phyloP scores from a whole-genome alignment of 2,797 vertebrate species.

The Sebastes jordani region DNA sequence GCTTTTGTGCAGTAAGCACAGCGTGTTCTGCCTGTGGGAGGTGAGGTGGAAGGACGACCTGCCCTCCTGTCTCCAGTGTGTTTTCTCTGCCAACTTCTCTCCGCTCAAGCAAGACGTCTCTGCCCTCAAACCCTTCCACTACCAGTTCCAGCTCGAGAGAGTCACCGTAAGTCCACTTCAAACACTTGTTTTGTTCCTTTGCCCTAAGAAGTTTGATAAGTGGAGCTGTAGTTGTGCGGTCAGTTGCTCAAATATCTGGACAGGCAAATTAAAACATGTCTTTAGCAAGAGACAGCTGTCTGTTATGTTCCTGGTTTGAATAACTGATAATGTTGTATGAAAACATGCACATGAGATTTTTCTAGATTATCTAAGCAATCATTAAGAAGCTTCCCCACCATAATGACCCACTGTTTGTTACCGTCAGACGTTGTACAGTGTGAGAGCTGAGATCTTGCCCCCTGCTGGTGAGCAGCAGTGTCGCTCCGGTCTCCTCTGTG shows the following conservation, averaged over 20 bases:
- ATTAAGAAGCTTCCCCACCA: too few relatives aligned
- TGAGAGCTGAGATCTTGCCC: constrained; percentile 89
- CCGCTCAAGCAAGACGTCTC: constrained; percentile 81
- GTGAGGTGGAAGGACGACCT: constrained; percentile 87
- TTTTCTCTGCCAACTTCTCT: constrained; percentile 89
- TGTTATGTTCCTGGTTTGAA: background rate
- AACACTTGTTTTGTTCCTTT: background rate
- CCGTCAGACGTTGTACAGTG: constrained; percentile 90
- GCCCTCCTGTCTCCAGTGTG: constrained; percentile 86
- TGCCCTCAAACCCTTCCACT: constrained; percentile 89
- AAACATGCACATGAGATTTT: background rate
- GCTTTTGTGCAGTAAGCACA: constrained; percentile 90
- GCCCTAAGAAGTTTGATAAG: background rate
- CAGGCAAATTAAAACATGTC: too few relatives aligned
- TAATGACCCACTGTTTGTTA: background rate
- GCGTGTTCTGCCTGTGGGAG: constrained; percentile 95
- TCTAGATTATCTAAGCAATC: background rate
- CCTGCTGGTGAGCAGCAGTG: constrained; percentile 86
- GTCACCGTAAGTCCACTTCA: constrained; percentile 81
- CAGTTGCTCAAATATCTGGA: background rate
- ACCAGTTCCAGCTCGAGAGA: constrained; percentile 91
- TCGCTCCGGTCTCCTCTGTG: constrained; percentile 91
- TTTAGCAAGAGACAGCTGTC: background rate
- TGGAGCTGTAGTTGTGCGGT: background rate
- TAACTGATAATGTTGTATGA: background rate